Base-by-base conservation (phyloP, 2,113 vertebrate species). In the Fukomys damarensis region DNA sequence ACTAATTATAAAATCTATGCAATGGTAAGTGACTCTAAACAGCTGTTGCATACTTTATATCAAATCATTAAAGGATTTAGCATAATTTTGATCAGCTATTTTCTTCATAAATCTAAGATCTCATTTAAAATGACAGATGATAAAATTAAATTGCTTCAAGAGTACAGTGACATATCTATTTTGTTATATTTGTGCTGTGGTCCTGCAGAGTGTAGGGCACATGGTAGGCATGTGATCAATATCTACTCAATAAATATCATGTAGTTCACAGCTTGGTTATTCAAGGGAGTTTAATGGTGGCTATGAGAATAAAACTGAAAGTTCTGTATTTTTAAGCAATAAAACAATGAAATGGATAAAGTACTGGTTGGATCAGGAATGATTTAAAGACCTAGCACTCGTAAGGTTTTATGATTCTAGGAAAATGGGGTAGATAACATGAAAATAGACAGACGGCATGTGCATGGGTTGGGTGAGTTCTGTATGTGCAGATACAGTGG, bases 131-230 rank as follows among this genome's bases (percentile, higher is more conserved):
- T 28, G 91, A 68, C 46, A 22, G 11, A 68, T 52, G 9, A 83
- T 92, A 92, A 94, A 86, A 63, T 83, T 43, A 79, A 92, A 52
- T 79, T 86, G 68, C 20, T 65, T 11, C 66, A 84, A 30, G 35
- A 56, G 16, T 59, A 5, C 7, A 58, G 17, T 5, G 0, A 11
- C 20, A 22, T 58, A 19, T 22, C 35, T 74, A 20, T n/a, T 89
- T 86, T 82, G 28, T 38, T 61, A 68, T 7, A 81, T 52, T 65
- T 41, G 0, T 72, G 22, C 13, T 76, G 24, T 35, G 49, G 19
- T 24, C 28, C 70, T 70, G 5, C 12, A 72, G 19, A 49, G 2
- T 81, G 28, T 8, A 68, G 49, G 59, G 13, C 20, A 35, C 20
- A 41, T 54, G 19, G n/a, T 38, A 61, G 16, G 6, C 16, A n/a